phyloP scores from a whole-genome alignment of 2,888 invertebrate species.

The Aleiodes testaceus region DNA sequence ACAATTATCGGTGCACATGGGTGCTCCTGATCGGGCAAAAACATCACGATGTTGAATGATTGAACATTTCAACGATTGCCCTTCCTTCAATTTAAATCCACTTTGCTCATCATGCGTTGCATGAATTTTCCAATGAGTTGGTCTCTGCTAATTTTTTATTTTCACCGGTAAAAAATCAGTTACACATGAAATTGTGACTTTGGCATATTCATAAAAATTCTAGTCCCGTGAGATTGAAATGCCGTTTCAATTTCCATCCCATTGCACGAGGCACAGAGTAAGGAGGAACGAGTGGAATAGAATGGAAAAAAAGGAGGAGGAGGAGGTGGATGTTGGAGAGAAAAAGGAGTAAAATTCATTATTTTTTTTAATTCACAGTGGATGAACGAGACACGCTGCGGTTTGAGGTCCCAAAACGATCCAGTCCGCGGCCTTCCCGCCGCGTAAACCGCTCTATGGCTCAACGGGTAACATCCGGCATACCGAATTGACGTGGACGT shows the following conservation, averaged over 20 bases:
- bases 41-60: conserved; percentile 37
- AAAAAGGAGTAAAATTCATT: not conserved
- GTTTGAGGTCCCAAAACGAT: conserved; percentile 39
- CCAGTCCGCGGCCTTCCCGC: not conserved
- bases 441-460: conserved; percentile 14
- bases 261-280: conserved; percentile 29
- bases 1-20: conserved; percentile 33
- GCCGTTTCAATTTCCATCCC: conserved; percentile 50
- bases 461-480: conserved; percentile 13
- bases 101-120: conserved; percentile 1
- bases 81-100: conserved; percentile 26
- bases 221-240: conserved; percentile 45
- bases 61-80: conserved; percentile 23
- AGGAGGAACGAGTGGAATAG: not conserved
- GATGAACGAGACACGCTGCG: conserved; percentile 35
- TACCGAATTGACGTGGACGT: conserved; percentile 6
- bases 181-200: not conserved
- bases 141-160: not conserved
- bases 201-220: not conserved
- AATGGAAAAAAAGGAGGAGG: not conserved
- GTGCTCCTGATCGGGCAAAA: conserved; percentile 37
- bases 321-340: too few species aligned
- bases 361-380: not conserved
- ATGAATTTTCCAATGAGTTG: conserved; percentile 18
- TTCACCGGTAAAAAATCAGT: not conserved